A percentile compares a stretch with the other conserved stretches of the same genome.
phyloP scores from a whole-genome alignment of 1,140 invertebrate genomes.

The Drosophila asahinai region DNA sequence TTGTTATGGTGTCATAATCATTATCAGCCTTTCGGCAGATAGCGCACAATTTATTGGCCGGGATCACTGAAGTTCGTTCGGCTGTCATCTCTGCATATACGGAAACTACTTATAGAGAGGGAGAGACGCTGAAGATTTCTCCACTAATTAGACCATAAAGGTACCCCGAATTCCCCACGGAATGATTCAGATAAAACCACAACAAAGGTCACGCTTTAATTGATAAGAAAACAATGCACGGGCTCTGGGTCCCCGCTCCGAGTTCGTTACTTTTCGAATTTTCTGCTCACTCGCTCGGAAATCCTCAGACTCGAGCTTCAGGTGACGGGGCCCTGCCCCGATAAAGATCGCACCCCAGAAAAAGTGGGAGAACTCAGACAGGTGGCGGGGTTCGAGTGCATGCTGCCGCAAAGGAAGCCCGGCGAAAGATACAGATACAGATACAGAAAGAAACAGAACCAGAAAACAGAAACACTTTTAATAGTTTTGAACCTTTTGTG shows the following conservation, averaged over 20 bases:
- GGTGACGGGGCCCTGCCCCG: constrained; percentile 69
- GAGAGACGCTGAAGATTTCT: constrained; percentile 55
- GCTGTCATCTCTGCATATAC: constrained; percentile 64
- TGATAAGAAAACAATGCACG: constrained; percentile 77
- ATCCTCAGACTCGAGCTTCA: constrained; percentile 66
- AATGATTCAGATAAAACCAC: constrained; percentile 72
- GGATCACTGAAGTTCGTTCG: constrained; percentile 34
- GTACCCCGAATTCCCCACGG: constrained; percentile 58
- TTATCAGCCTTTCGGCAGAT: constrained; percentile 49
- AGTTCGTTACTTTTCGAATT: constrained; percentile 35
- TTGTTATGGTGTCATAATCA: constrained; percentile 59
- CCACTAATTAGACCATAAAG: constrained; percentile 82
- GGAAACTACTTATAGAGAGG: not conserved
- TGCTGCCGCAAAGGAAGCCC: constrained; percentile 44
- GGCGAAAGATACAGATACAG: constrained; percentile 22
- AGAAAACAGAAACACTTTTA: constrained; percentile 69
- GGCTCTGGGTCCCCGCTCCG: constrained; percentile 30
- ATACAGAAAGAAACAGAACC: constrained; percentile 37
- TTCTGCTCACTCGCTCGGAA: constrained; percentile 69
- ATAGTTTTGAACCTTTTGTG: constrained; percentile 78
- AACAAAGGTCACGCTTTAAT: constrained; percentile 83
- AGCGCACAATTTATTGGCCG: constrained; percentile 57
- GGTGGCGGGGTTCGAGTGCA: constrained; percentile 70
- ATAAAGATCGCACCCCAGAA: constrained; percentile 77
- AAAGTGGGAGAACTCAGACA: constrained; percentile 47